Conservation (phyloP, 2,888 invertebrate species). For the Chymomyza amoena region DNA sequence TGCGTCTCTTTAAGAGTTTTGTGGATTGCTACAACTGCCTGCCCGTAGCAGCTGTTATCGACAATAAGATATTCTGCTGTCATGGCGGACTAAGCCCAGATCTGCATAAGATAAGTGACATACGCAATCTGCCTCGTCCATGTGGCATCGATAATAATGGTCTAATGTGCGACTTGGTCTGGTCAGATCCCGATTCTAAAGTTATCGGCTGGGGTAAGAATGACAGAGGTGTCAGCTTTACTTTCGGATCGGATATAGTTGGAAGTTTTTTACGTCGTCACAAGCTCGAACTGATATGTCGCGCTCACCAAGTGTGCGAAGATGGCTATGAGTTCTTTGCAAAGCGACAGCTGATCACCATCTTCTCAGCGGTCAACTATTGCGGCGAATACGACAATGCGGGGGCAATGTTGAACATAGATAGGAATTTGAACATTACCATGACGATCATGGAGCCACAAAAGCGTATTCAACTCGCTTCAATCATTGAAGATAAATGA, state of each 20-base stretch:
- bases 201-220: slow-evolving; percentile 99
- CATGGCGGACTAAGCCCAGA: slow-evolving; percentile 96
- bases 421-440: slow-evolving; percentile 17
- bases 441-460: slow-evolving; percentile 34
- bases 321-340: slow-evolving; percentile 99
- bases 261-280: slow-evolving; percentile 99
- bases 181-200: slow-evolving; percentile 98
- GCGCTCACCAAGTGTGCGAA: slow-evolving; percentile 81
- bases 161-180: slow-evolving; percentile 95
- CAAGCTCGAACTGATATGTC: slow-evolving; percentile 98
- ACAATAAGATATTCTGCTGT: slow-evolving; percentile 99
- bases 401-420: slow-evolving; percentile 89
- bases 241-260: slow-evolving; percentile 98
- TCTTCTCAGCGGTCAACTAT: slow-evolving; percentile 95
- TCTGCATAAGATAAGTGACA: slow-evolving; percentile 97
- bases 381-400: slow-evolving; percentile 94
- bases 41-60: slow-evolving; percentile 98
- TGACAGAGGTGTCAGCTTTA: slow-evolving; percentile 98
- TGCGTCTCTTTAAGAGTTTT: slow-evolving; percentile 99
- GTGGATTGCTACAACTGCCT: slow-evolving; percentile 99
- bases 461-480: not conserved
- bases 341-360: slow-evolving; percentile 95
- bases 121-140: slow-evolving; percentile 97
- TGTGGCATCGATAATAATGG: slow-evolving; percentile 98
- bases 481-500: not conserved